Evolutionary conservation across 2,888 invertebrate species (phyloP).

Genomic region (Spodoptera exigua): DNA sequence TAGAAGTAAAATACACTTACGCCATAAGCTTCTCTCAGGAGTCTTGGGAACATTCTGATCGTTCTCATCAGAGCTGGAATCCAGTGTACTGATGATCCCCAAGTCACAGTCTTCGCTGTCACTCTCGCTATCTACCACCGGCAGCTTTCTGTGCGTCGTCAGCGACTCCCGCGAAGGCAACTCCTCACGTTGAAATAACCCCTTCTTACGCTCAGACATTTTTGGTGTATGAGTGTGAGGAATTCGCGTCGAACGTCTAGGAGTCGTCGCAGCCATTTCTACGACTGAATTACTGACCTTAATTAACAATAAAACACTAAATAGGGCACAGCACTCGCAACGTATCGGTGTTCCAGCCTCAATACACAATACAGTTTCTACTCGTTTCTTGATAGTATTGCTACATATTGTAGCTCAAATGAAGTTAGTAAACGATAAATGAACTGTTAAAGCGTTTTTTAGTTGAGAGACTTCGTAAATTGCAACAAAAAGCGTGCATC

Average conservation of each 20-base stretch:
- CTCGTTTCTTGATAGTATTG: slow-evolving; percentile 16
- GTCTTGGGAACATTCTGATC: slow-evolving; percentile 78
- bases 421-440: slow-evolving; percentile 11
- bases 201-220: slow-evolving; percentile 90
- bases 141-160: slow-evolving; percentile 79
- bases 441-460: slow-evolving; percentile 40
- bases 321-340: slow-evolving; percentile 57
- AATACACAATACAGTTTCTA: slow-evolving; percentile 46
- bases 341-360: slow-evolving; percentile 48
- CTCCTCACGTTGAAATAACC: slow-evolving; percentile 86
- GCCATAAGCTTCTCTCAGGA: slow-evolving; percentile 75
- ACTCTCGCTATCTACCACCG: slow-evolving; percentile 84
- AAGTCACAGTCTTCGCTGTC: slow-evolving; percentile 88
- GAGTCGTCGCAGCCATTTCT: slow-evolving; percentile 81
- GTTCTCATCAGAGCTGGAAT: slow-evolving; percentile 84
- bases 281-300: slow-evolving; percentile 52
- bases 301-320: slow-evolving; percentile 54
- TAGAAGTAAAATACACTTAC: slow-evolving; percentile 69
- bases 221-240: slow-evolving; percentile 87
- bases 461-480: slow-evolving; percentile 49
- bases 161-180: slow-evolving; percentile 75
- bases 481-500: slow-evolving; percentile 63
- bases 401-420: slow-evolving; percentile 36
- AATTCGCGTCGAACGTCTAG: slow-evolving; percentile 78
- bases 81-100: slow-evolving; percentile 89